Evolutionary conservation across 2,113 vertebrate genomes (phyloP).

Genomic region (Epinephelus cyanopodus): DNA sequence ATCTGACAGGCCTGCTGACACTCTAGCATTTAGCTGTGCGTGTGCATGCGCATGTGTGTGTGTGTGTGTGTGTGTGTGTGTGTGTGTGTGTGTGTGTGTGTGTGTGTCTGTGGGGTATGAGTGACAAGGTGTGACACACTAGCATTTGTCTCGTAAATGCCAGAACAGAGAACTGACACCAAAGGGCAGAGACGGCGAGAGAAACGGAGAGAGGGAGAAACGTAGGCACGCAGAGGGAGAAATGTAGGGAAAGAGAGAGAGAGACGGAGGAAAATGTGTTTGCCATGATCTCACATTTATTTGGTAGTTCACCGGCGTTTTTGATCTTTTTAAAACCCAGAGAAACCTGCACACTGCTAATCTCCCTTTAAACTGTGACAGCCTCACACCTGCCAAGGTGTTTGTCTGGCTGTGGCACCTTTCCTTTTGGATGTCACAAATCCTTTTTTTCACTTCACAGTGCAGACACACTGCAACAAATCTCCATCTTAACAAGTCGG

Average conservation of each 20-base stretch:
- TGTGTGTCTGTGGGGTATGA: constrained; percentile 57
- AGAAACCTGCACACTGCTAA: constrained; percentile 28
- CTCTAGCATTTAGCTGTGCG: constrained; percentile 69
- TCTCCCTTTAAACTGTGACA: constrained; percentile 58
- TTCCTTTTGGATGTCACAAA: constrained; percentile 45
- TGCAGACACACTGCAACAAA: constrained; percentile 28
- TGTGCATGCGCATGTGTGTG: constrained; percentile 8
- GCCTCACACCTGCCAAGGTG: constrained; percentile 31
- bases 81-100: constrained; percentile 13
- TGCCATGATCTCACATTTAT: constrained; percentile 52
- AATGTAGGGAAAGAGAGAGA: constrained; percentile 3
- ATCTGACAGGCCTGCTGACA: constrained; percentile 77
- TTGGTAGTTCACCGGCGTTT: constrained; percentile 34
- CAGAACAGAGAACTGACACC: constrained; percentile 80
- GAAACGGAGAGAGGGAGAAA: not conserved
- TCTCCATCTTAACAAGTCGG: constrained; percentile 32
- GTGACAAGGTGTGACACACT: constrained; percentile 80
- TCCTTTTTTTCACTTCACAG: constrained; percentile 24
- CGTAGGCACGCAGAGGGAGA: not conserved
- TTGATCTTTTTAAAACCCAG: constrained; percentile 48
- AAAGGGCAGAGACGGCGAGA: constrained; percentile 71
- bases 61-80: constrained; percentile 17
- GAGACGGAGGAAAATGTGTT: constrained; percentile 23
- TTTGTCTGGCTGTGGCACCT: constrained; percentile 25
- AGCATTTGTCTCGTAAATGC: constrained; percentile 84